Percentiles rank a stretch among this genome's conserved stretches.
Conservation (phyloP, 2,113 vertebrate genomes). For the Nothobranchius kuhntae region DNA sequence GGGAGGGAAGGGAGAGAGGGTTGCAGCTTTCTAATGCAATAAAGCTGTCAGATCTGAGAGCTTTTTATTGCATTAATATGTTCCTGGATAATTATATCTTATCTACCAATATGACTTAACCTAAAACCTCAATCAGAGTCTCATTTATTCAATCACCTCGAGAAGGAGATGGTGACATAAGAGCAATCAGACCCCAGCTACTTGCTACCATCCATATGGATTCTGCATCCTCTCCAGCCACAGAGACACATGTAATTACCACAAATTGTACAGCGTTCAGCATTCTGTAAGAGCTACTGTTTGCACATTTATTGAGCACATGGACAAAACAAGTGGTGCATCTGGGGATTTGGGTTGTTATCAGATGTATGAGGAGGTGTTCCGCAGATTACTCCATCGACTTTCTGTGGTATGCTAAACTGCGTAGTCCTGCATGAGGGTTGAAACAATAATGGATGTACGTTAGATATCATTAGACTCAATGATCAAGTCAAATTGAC, state of each 20-base stretch:
- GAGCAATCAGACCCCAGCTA: slow-evolving; percentile 56
- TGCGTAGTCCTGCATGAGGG: background rate
- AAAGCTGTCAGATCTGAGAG: slow-evolving; percentile 69
- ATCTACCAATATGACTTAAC: slow-evolving; percentile 81
- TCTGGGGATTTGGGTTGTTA: slow-evolving; percentile 28
- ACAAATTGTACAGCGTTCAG: slow-evolving; percentile 16
- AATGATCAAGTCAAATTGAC: slow-evolving; percentile 19
- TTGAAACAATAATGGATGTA: slow-evolving; percentile 21
- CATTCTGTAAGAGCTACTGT: slow-evolving; percentile 28
- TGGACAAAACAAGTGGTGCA: slow-evolving; percentile 21
- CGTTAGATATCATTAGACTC: slow-evolving; percentile 8
- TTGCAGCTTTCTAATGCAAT: slow-evolving; percentile 64
- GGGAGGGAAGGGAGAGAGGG: slow-evolving; percentile 24
- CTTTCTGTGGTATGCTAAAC: slow-evolving; percentile 8
- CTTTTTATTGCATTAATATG: slow-evolving; percentile 81
- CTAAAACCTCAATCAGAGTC: slow-evolving; percentile 87
- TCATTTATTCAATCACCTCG: slow-evolving; percentile 83
- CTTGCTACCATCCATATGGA: slow-evolving; percentile 46
- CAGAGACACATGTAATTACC: slow-evolving; percentile 56
- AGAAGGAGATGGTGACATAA: slow-evolving; percentile 70
- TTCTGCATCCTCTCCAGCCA: slow-evolving; percentile 54
- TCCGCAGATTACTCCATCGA: slow-evolving; percentile 15
- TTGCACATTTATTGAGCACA: slow-evolving; percentile 20
- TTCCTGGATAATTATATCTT: slow-evolving; percentile 82
- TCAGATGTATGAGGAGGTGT: slow-evolving; percentile 28